phyloP scores from a whole-genome alignment of 2,113 vertebrate genomes.

The Stictonetta naevosa region DNA sequence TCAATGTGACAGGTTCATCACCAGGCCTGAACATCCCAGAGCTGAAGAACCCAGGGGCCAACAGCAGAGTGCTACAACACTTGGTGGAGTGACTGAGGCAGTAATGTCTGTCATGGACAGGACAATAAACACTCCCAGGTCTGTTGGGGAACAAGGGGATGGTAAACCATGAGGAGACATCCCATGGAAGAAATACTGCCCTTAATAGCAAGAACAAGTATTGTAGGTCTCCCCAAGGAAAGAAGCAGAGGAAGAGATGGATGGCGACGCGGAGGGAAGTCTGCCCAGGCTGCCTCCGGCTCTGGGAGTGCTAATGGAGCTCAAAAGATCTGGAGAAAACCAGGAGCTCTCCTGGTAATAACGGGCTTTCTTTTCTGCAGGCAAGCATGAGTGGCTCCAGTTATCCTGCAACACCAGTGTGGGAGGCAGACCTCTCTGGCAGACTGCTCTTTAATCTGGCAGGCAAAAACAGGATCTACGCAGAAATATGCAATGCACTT shows the following conservation, averaged over 20 bases:
- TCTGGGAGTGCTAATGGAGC: neutral
- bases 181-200: neutral
- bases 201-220: neutral
- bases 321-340: neutral
- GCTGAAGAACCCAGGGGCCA: neutral
- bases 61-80: accelerated
- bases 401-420: neutral
- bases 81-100: neutral
- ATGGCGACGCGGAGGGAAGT: neutral
- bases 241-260: neutral
- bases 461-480: neutral
- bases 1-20: accelerated
- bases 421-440: conserved; percentile 45
- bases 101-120: neutral
- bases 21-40: neutral
- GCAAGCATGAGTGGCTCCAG: neutral
- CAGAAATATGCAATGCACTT: neutral
- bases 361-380: neutral
- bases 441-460: neutral
- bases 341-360: neutral
- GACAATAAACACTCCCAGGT: neutral
- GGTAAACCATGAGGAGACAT: neutral
- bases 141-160: neutral
- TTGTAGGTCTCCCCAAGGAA: neutral
- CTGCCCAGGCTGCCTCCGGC: neutral